Conservation (phyloP, 2,113 vertebrate genomes). For the Pristiophorus japonicus region DNA sequence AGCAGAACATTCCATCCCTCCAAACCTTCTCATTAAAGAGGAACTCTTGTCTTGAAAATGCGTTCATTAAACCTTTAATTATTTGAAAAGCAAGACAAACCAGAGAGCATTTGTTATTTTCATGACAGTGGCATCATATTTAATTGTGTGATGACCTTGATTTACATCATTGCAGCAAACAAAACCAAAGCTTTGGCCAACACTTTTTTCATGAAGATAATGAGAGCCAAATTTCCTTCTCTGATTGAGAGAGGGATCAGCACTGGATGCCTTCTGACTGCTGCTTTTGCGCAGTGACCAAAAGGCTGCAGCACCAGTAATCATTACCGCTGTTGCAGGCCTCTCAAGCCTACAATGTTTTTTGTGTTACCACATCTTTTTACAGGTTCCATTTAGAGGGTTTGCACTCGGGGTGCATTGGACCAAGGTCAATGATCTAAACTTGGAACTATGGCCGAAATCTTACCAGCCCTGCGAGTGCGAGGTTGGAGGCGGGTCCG, state of each 20-base stretch:
- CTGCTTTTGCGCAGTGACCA: background rate
- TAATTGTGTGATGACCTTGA: background rate
- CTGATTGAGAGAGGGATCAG: background rate
- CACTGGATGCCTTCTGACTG: background rate
- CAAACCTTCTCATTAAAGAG: background rate
- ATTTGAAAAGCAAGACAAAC: background rate
- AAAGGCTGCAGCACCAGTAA: background rate
- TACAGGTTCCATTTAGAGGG: too few species aligned
- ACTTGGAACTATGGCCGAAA: background rate
- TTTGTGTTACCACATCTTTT: background rate
- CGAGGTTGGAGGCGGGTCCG: too few species aligned
- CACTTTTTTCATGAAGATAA: background rate
- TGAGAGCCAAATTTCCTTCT: background rate
- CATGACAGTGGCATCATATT: background rate
- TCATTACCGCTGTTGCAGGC: background rate
- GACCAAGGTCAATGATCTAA: background rate
- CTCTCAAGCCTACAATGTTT: background rate
- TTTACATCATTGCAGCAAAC: background rate
- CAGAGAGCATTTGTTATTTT: background rate
- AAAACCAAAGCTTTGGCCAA: background rate
- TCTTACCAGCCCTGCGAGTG: too few species aligned
- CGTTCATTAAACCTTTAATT: background rate
- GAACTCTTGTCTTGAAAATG: background rate
- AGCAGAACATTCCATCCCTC: background rate
- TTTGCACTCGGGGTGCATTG: background rate